These are phyloP conservation scores for Phytoseiulus persimilis DNA, from an alignment of 2,888 invertebrate genomes.

Conservation along the genomic window DNA sequence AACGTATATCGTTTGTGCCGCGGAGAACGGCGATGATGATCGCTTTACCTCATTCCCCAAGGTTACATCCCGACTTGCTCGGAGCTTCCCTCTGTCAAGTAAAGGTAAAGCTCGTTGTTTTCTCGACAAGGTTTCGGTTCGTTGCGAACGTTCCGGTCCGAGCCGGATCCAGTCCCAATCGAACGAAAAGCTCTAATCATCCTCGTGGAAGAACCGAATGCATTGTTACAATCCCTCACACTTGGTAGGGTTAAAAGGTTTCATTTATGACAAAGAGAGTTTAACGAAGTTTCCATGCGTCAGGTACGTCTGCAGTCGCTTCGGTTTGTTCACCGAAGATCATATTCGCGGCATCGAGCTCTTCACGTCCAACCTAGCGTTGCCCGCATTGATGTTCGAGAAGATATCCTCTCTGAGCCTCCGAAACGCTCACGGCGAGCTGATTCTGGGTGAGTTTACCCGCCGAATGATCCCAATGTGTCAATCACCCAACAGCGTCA, in stretches of 20 bases:
- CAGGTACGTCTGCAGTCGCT: constrained; percentile 10
- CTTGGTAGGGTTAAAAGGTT: too few relatives aligned
- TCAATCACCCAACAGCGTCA: not conserved
- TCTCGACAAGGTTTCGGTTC: not conserved
- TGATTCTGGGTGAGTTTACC: constrained; percentile 7
- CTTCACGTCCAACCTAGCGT: constrained; percentile 17
- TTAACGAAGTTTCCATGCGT: too few relatives aligned
- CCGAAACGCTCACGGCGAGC: constrained; percentile 7
- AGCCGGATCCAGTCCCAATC: not conserved
- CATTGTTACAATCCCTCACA: not conserved
- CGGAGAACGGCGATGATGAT: not conserved
- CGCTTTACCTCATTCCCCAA: not conserved
- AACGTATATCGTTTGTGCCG: not conserved
- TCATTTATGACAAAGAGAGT: too few relatives aligned
- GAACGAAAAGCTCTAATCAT: not conserved
- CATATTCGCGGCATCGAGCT: constrained; percentile 9
- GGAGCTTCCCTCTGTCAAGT: not conserved
- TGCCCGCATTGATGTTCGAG: constrained; percentile 32
- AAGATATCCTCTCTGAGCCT: constrained; percentile 25
- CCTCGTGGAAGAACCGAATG: not conserved
- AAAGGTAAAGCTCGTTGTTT: not conserved
- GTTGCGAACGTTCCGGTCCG: not conserved
- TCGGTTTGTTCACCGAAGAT: constrained; percentile 15
- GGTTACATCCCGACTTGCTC: not conserved
- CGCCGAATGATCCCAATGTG: not conserved